Conservation (phyloP, 1,140 invertebrate species). For the Caenorhabditis tropicalis region DNA sequence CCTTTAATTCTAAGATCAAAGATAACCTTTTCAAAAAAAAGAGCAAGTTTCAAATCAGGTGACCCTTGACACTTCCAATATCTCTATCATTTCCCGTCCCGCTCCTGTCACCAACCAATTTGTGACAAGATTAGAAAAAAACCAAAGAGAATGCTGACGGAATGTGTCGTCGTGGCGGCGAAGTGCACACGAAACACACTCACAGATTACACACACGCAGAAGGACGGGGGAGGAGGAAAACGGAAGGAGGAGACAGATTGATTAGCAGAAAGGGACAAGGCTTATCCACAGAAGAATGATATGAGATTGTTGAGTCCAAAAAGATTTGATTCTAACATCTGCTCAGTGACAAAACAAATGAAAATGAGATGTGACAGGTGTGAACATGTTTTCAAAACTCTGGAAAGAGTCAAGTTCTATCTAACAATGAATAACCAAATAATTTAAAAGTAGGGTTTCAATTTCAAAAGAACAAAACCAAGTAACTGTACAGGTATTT, state of each 20-base stretch:
- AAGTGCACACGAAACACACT: constrained; percentile 36
- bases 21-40: constrained; percentile 8
- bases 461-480: not conserved
- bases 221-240: constrained; percentile 36
- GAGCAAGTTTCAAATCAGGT: constrained; percentile 34
- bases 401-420: not conserved
- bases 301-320: not conserved
- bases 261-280: not conserved
- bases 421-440: too few relatives aligned
- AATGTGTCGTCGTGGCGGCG: constrained; percentile 38
- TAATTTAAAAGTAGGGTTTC: not conserved
- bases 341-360: not conserved
- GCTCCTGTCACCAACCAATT: constrained; percentile 26
- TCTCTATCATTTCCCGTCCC: too few relatives aligned
- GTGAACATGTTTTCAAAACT: not conserved
- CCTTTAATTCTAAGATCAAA: not conserved
- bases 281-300: not conserved
- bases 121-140: constrained; percentile 33
- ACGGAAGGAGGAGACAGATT: not conserved
- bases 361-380: not conserved
- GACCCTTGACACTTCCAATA: not conserved
- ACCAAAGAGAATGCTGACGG: constrained; percentile 1
- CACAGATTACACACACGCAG: constrained; percentile 26
- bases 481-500: too few relatives aligned
- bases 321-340: not conserved